These are phyloP conservation scores for Drosophila testacea DNA, from an alignment of 2,888 invertebrate genomes.

Conservation along the genomic window DNA sequence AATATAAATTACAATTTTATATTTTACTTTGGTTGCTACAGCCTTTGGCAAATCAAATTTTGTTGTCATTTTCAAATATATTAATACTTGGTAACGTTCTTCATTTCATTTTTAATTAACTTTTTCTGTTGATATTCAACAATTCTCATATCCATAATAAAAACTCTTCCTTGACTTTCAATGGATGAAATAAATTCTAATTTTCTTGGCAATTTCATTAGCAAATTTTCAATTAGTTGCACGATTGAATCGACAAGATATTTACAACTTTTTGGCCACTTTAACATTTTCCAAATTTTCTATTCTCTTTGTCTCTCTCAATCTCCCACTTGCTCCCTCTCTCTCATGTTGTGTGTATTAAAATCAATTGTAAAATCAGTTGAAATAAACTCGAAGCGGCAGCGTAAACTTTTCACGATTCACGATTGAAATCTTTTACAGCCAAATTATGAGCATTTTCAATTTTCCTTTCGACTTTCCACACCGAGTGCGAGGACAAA, in stretches of 20 bases:
- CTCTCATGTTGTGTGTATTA: constrained; percentile 46
- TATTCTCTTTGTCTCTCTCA: neutral
- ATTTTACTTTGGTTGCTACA: too few relatives aligned
- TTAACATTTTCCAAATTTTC: constrained; percentile 22
- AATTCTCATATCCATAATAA: neutral
- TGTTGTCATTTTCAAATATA: too few relatives aligned
- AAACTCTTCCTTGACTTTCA: neutral
- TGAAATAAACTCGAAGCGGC: constrained; percentile 69
- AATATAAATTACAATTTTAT: too few relatives aligned
- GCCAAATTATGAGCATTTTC: constrained; percentile 82
- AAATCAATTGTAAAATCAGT: constrained; percentile 79
- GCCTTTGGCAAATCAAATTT: too few relatives aligned
- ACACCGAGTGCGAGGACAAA: constrained; percentile 8
- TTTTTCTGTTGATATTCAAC: neutral
- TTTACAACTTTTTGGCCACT: constrained; percentile 65
- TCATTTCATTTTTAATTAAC: neutral
- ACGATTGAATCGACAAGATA: constrained; percentile 77
- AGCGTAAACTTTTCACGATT: constrained; percentile 78
- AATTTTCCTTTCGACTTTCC: constrained; percentile 63
- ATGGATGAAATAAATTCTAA: constrained; percentile 40
- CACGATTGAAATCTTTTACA: constrained; percentile 82
- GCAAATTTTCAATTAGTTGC: constrained; percentile 78
- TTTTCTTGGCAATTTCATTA: constrained; percentile 75
- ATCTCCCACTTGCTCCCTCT: neutral
- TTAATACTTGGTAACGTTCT: too few relatives aligned